Conservation (phyloP, 2,888 invertebrate species). For the Sthenelais limicola region DNA sequence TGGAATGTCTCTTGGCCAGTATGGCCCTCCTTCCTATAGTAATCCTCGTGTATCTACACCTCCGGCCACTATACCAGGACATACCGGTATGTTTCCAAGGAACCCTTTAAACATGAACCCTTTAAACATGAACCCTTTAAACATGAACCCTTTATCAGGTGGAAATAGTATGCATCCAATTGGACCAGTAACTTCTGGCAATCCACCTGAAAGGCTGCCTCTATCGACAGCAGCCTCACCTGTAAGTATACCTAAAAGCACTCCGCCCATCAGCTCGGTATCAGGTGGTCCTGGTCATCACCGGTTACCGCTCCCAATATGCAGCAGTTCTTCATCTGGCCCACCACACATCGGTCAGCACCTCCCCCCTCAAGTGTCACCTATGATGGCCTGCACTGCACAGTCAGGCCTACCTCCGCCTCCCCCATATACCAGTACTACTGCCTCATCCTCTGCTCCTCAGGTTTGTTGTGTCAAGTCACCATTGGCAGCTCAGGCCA, state of each 20-base stretch:
- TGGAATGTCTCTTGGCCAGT: conserved; percentile 1
- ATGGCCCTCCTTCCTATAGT: conserved; percentile 21
- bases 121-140: too few species aligned
- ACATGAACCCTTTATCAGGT: too few species aligned
- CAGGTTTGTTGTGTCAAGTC: conserved; percentile 19
- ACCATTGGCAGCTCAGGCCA: conserved; percentile 12
- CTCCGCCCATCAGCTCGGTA: conserved; percentile 26
- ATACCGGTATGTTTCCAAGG: background rate
- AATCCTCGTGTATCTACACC: conserved; percentile 13
- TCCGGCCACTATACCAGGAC: conserved; percentile 30
- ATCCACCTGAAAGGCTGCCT: too few species aligned
- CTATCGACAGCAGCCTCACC: conserved; percentile 1
- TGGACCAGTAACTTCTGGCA: too few species aligned
- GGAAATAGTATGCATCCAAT: too few species aligned
- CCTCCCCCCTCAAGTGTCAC: conserved; percentile 2
- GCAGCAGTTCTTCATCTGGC: too few species aligned
- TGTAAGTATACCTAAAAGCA: conserved; percentile 3
- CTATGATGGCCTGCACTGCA: too few species aligned
- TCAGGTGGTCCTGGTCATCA: background rate
- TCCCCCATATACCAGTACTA: background rate
- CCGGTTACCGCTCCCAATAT: background rate
- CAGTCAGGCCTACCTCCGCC: conserved; percentile 21
- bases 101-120: too few species aligned
- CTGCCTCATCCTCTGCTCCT: conserved; percentile 7
- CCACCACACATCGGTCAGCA: too few species aligned